Base-by-base conservation (phyloP, 2,888 invertebrate genomes). In the Drosophila atripex region DNA sequence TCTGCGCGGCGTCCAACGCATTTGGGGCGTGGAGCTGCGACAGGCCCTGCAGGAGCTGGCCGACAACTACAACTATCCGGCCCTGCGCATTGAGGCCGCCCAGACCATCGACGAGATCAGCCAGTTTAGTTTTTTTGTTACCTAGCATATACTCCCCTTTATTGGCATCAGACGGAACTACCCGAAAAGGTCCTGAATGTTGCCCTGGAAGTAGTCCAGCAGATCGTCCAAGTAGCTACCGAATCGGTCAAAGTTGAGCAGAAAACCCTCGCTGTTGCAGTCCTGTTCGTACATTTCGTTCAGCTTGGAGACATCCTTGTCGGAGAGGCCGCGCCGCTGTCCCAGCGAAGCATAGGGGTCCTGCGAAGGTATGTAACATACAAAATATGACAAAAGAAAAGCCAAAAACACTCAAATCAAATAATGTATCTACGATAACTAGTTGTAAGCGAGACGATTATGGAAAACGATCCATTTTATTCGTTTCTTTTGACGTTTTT, bases 1-100 rank as follows among this genome's bases (percentile, higher is more conserved):
- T 49, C 93, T 94, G 75, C 94, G 94, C 12, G 94, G 94, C 0
- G 92, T 96, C 58, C 91, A 91, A 66, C 88, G 75, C 50, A 83
- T 90, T 47, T 92, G 92, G 92, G 84, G 78, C 12, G 53, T 72
- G 0, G 87, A 89, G 16, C 64, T 92, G 0, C 86, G 88, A 35
- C 75, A 77, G 38, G 87, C 89, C 0, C 75, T 92, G 39, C 90
- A 91, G 59, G 75, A 80, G 2, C 69, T 91, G 35, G 83, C 89
- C 12, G 87, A 89, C 21, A 77, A 83, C 53, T 90, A 91, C 51
- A 70, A 73, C 0, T 86, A 85, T 51, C 77, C 75, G 9, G 79
- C 89, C 7, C 82, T 91, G 23, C 73, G 84, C 0, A 53, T 89
- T 76, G 91, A 91, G 78, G 91, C 91, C 3, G 86, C 88, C 63